These are phyloP conservation scores for Oscheius sp. DNA, from an alignment of 2,888 invertebrate species.

Conservation along the genomic window DNA sequence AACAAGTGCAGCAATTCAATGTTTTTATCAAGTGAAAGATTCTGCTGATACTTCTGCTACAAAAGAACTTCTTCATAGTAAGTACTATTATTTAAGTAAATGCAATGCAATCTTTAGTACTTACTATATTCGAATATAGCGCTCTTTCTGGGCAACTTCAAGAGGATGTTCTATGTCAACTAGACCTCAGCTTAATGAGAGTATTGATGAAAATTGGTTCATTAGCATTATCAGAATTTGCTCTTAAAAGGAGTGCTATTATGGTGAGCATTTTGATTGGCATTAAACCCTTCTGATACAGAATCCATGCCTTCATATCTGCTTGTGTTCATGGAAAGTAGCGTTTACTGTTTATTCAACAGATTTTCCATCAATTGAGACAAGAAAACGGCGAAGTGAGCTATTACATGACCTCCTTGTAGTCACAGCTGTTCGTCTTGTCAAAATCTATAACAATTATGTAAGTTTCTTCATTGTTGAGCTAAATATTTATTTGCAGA, in stretches of 20 bases:
- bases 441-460: constrained; percentile 12
- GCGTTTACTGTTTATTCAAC: background rate
- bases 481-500: background rate
- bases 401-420: background rate
- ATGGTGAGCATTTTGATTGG: background rate
- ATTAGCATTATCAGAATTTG: background rate
- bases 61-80: background rate
- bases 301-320: background rate
- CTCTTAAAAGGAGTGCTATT: background rate
- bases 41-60: background rate
- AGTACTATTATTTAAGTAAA: background rate
- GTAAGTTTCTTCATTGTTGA: background rate
- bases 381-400: background rate
- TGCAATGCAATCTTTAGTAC: background rate
- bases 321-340: constrained; percentile 10
- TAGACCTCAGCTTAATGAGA: background rate
- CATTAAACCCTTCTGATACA: background rate
- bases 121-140: background rate
- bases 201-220: background rate
- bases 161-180: background rate
- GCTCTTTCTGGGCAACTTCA: background rate
- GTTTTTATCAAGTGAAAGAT: background rate
- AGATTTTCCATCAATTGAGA: background rate
- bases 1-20: background rate
- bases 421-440: background rate